A percentile compares a stretch with the other conserved stretches of the same genome.
Evolutionary conservation across 2,113 vertebrate species (phyloP).

Genomic region (Galeopterus variegatus): DNA sequence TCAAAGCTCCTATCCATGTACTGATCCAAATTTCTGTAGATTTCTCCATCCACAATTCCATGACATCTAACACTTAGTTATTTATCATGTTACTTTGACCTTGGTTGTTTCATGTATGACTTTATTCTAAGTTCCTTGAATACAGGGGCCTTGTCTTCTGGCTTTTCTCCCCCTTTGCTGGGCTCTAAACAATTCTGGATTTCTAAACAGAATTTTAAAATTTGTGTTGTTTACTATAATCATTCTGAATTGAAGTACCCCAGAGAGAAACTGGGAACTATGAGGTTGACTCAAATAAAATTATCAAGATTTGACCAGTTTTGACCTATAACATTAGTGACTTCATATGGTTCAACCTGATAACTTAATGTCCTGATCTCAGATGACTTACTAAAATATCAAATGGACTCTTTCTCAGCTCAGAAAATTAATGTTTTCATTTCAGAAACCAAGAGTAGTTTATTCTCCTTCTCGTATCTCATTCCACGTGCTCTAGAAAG

Average conservation of each 20-base stretch:
- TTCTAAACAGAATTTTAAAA: constrained; percentile 16
- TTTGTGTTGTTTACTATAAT: neutral
- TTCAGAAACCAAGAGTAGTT: neutral
- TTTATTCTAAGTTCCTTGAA: constrained; percentile 43
- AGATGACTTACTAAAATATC: neutral
- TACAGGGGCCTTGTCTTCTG: neutral
- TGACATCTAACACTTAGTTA: neutral
- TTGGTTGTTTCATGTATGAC: neutral
- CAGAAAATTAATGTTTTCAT: neutral
- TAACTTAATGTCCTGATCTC: neutral
- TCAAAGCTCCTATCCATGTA: neutral
- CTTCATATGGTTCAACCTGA: neutral
- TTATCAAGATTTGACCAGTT: neutral
- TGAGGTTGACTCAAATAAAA: neutral
- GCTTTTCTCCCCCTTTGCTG: neutral
- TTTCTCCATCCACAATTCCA: neutral
- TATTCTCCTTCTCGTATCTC: neutral
- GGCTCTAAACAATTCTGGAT: neutral
- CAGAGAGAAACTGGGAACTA: neutral
- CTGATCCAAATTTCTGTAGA: neutral
- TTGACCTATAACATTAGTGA: neutral
- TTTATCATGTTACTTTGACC: neutral
- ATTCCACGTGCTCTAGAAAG: neutral
- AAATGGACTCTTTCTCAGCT: neutral
- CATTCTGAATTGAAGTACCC: neutral